phyloP scores from a whole-genome alignment of 2,888 invertebrate species.

The Scotopteryx bipunctaria region DNA sequence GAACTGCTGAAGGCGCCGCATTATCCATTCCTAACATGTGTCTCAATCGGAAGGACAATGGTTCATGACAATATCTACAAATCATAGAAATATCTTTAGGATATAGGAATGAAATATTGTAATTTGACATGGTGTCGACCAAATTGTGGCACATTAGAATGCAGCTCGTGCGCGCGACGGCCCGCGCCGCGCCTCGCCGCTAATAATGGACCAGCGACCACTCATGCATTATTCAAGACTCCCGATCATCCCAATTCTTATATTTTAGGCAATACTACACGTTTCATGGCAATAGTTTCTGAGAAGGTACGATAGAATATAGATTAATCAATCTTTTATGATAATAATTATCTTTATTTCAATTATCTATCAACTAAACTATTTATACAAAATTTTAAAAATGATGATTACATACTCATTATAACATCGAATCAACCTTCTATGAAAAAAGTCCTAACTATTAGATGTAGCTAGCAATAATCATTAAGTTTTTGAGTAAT shows the following conservation, averaged over 20 bases:
- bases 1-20: slow-evolving; percentile 5
- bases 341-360: too few relatives aligned
- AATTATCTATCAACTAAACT: too few relatives aligned
- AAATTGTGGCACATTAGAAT: slow-evolving; percentile 70
- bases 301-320: slow-evolving; percentile 26
- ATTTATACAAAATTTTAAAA: not conserved
- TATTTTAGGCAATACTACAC: slow-evolving; percentile 53
- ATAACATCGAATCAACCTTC: not conserved
- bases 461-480: not conserved
- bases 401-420: not conserved
- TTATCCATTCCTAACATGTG: slow-evolving; percentile 30
- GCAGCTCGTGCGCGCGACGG: slow-evolving; percentile 72
- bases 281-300: slow-evolving; percentile 31
- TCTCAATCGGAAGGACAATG: slow-evolving; percentile 44
- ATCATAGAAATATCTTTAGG: slow-evolving; percentile 58
- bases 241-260: slow-evolving; percentile 61
- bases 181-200: slow-evolving; percentile 62
- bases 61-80: slow-evolving; percentile 41
- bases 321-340: not conserved
- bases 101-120: slow-evolving; percentile 61
- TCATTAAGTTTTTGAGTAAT: slow-evolving; percentile 13
- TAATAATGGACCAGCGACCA: slow-evolving; percentile 67
- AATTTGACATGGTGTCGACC: slow-evolving; percentile 59
- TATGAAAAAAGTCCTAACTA: not conserved
- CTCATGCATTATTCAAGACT: slow-evolving; percentile 74